Conservation (phyloP, 2,888 invertebrate genomes). For the Heliconius sara region DNA sequence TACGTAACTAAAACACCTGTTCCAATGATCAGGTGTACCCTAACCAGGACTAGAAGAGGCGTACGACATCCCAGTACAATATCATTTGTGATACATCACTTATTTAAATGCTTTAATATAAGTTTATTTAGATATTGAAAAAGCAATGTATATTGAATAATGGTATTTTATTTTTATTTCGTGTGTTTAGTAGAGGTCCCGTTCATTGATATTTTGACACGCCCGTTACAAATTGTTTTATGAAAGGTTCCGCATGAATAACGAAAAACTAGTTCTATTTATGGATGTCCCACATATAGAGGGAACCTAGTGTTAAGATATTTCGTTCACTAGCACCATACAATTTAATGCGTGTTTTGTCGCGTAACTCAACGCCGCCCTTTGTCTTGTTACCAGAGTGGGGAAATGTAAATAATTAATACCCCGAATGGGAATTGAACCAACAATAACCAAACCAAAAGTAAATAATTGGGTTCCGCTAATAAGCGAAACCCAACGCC, state of each 20-base stretch:
- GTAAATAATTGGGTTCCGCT: no score
- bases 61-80: constrained; percentile 25
- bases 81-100: constrained; percentile 46
- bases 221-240: constrained; percentile 55
- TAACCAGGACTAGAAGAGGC: constrained; percentile 46
- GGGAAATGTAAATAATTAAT: not conserved
- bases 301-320: no score
- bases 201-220: constrained; percentile 65
- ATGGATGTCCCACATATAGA: not conserved
- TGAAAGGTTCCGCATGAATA: constrained; percentile 32
- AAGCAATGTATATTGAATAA: constrained; percentile 43
- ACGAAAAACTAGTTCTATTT: constrained; percentile 16
- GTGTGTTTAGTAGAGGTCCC: constrained; percentile 27
- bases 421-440: no score
- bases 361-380: no score
- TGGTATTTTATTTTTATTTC: not conserved
- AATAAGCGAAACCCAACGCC: no score
- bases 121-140: not conserved
- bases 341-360: no score
- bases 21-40: constrained; percentile 65
- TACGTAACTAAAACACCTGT: constrained; percentile 61
- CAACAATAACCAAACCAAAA: no score
- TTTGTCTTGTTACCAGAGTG: not conserved
- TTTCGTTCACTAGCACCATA: no score
- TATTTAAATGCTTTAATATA: constrained; percentile 5